Evolutionary conservation across 2,888 invertebrate genomes (phyloP), one percentile per base, ranked within the genome.

Genomic region (Cistogaster globosa): DNA sequence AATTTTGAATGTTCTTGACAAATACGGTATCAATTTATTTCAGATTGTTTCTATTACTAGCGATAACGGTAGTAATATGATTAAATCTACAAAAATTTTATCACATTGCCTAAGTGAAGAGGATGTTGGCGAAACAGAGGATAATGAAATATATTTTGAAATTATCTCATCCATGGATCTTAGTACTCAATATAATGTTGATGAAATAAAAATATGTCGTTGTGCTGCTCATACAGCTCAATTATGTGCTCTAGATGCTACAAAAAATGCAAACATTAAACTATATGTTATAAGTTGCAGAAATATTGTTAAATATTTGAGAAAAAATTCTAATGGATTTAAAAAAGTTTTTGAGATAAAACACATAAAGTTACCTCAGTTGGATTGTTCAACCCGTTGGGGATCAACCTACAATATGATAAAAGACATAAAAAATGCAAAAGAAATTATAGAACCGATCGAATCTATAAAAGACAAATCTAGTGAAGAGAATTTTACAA

Each of bases 11-110:
- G 48, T 26, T 11, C 32, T 57, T 32, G 26, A 18, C 26, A 32
- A 48, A 67, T 87, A 83, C 48, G 42, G 72, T 12, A 79, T 87
- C 11, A 74, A 67, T 20, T 80, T 86, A 51, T 55, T 14, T 1
- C 87, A 87, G 65, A 83, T 86, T 16, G 78, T 86, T 1, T 86
- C 84, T 1, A 72, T 84, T 57, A n/a, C n/a, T n/a, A n/a, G n/a
- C 38, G 38, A 38, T 38, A 38, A 38, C 38, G 38, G 38, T 38
- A 38, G 7, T 38, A 38, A 38, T 38, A 38, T 38, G 38, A 38
- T 38, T 38, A 38, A 38, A 38, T 38, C 38, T 38, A 38, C 38
- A 38, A 38, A 38, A 38, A 38, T 38, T 38, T 38, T 38, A 38
- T 38, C 38, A 38, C 38, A 38, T 38, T 38, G 38, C 9, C 38